Conservation (phyloP, 2,113 vertebrate species). For the Monopterus albus region DNA sequence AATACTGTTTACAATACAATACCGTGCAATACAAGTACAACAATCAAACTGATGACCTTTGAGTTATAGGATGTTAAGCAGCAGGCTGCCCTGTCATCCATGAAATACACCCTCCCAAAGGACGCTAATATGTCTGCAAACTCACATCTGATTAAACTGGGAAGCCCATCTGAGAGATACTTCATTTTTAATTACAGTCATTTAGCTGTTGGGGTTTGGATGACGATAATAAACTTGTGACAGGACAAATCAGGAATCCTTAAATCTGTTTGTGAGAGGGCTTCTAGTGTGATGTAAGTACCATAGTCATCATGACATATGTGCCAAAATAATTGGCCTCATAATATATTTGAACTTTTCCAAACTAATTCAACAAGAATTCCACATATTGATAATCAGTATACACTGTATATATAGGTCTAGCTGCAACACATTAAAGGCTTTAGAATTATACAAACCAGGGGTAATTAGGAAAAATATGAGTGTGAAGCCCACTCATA, state of each 20-base stretch:
- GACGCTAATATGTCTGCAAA: slow-evolving; percentile 7
- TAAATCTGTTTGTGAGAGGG: background rate
- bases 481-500: background rate
- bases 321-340: too few species aligned
- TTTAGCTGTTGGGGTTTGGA: background rate
- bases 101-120: slow-evolving; percentile 12
- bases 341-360: too few species aligned
- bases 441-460: background rate
- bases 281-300: too few species aligned
- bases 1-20: too few species aligned
- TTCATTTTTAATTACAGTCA: slow-evolving; percentile 12
- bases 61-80: slow-evolving; percentile 14
- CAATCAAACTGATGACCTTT: slow-evolving; percentile 38
- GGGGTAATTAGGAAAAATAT: too few species aligned
- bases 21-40: background rate
- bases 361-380: too few species aligned
- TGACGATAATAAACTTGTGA: background rate
- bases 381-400: too few species aligned
- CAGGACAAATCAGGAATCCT: background rate
- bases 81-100: background rate
- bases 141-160: slow-evolving; percentile 31
- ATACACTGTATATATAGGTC: too few species aligned
- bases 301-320: too few species aligned
- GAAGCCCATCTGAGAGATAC: background rate
- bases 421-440: background rate